Percentiles rank a stretch among this genome's conserved stretches.
Conservation (phyloP, 2,888 invertebrate species). For the Dynastes tityus region DNA sequence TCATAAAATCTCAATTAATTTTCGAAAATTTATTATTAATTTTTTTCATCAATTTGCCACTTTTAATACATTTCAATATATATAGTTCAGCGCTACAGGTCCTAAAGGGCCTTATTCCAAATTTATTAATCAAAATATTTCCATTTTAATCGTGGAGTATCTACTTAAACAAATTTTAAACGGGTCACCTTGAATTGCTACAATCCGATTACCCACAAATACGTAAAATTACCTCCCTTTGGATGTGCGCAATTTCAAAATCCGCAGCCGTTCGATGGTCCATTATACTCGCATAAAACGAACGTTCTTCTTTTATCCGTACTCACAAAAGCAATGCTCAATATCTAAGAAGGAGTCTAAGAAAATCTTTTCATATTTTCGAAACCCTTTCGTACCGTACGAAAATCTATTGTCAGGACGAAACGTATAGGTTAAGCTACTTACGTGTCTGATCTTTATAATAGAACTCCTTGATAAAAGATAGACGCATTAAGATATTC, state of each 20-base stretch:
- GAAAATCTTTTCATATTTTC: constrained; percentile 34
- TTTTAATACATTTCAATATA: no score
- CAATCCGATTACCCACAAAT: neutral
- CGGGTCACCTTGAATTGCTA: no score
- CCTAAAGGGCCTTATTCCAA: no score
- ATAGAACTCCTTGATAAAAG: constrained; percentile 28
- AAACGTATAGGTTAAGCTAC: constrained; percentile 27
- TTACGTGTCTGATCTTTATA: constrained; percentile 33
- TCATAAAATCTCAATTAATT: no score
- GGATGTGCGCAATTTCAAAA: neutral
- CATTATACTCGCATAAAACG: neutral
- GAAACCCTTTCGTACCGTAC: constrained; percentile 30
- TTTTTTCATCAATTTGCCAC: no score
- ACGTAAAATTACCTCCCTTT: neutral
- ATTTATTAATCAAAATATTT: no score
- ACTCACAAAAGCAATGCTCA: neutral
- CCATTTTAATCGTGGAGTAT: no score
- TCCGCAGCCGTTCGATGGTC: constrained; percentile 6
- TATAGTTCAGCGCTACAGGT: no score
- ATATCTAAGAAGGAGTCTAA: constrained; percentile 20
- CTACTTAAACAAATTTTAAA: no score
- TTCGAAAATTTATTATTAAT: no score
- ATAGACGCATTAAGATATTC: constrained; percentile 29
- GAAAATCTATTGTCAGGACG: constrained; percentile 7
- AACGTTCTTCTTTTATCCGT: neutral